A percentile compares a stretch with the other conserved stretches of the same genome.
These are phyloP conservation scores for rat (Rattus norvegicus) DNA, from an alignment of 2,113 vertebrate species.

Conservation along the genomic window DNA sequence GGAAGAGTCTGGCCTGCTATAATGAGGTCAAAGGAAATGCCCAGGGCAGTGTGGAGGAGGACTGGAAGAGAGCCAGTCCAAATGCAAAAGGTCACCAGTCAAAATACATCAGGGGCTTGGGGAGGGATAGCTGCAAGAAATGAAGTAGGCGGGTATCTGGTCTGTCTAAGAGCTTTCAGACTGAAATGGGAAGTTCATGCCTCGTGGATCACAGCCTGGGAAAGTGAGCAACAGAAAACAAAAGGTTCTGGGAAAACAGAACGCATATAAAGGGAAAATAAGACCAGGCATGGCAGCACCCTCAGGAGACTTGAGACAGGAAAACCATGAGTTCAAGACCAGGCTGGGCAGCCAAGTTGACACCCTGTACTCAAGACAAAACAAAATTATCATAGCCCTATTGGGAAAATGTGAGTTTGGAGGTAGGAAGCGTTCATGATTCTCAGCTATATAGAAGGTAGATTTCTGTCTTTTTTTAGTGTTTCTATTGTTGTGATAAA, in stretches of 20 bases:
- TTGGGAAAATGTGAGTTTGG: neutral
- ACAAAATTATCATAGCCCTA: neutral
- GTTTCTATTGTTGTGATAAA: neutral
- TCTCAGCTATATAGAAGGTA: neutral
- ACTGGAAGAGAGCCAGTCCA: neutral
- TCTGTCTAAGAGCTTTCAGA: neutral
- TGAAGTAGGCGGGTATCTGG: neutral
- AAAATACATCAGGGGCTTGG: neutral
- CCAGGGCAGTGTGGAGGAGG: neutral
- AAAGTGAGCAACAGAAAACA: neutral
- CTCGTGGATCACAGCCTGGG: neutral
- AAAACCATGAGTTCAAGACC: neutral
- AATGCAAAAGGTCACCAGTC: neutral
- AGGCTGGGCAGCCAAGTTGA: too few relatives aligned
- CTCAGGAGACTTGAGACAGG: neutral
- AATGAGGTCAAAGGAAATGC: neutral
- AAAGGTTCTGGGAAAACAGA: neutral
- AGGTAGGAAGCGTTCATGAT: neutral
- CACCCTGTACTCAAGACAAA: neutral
- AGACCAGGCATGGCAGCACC: neutral
- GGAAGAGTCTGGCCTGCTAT: neutral
- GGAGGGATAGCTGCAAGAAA: neutral
- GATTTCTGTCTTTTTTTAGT: neutral
- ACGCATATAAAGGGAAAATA: neutral
- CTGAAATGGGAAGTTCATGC: neutral